These are phyloP conservation scores for Pampus argenteus DNA, from an alignment of 2,797 vertebrate genomes.

Conservation along the genomic window DNA sequence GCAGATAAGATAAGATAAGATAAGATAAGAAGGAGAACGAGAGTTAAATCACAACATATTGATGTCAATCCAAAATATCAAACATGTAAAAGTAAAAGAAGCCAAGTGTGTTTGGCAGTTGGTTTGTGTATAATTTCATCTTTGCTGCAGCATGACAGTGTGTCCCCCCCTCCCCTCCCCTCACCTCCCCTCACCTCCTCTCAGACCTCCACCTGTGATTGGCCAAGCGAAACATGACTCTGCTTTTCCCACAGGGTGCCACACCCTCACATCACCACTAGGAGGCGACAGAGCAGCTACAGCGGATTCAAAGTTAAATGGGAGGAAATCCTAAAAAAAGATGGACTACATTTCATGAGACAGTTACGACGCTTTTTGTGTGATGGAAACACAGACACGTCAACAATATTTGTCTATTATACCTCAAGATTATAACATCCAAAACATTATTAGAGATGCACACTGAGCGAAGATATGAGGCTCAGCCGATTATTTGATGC, in stretches of 20 bases:
- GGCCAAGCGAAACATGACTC: constrained; percentile 32
- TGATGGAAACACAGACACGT: background rate
- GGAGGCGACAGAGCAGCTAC: constrained; percentile 49
- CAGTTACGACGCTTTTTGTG: too few relatives aligned
- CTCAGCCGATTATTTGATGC: constrained; percentile 1
- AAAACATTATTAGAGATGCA: background rate
- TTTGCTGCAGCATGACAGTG: background rate
- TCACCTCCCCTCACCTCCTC: too few relatives aligned
- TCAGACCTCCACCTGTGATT: constrained; percentile 7
- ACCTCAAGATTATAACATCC: background rate
- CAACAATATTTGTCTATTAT: too few relatives aligned
- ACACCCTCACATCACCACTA: background rate
- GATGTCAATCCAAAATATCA: too few relatives aligned
- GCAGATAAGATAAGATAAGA: too few relatives aligned
- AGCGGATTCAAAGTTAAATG: constrained; percentile 24
- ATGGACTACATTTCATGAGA: too few relatives aligned
- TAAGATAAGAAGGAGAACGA: too few relatives aligned
- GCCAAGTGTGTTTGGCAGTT: background rate
- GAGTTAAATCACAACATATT: too few relatives aligned
- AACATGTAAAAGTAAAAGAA: too few relatives aligned
- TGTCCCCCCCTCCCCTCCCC: too few relatives aligned
- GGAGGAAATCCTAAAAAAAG: background rate
- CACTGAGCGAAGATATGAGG: background rate
- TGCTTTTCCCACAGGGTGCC: constrained; percentile 18
- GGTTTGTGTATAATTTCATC: background rate